Conservation (phyloP, 2,888 invertebrate species). For the Matsumyia berberina region DNA sequence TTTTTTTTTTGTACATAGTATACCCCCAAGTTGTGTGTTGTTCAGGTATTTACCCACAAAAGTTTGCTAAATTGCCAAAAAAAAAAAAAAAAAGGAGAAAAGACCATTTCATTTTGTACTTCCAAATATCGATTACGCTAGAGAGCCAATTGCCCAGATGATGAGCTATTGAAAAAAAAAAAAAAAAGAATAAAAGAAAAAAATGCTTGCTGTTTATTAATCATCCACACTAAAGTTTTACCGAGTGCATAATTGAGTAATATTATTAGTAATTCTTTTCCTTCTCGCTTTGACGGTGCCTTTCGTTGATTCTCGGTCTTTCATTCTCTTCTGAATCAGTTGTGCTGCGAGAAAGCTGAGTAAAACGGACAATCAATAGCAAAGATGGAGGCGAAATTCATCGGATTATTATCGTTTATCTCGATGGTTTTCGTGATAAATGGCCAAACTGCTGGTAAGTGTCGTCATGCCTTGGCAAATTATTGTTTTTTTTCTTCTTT, state of each 20-base stretch:
- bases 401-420: conserved; percentile 84
- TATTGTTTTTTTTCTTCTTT: conserved; percentile 70
- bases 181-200: background rate
- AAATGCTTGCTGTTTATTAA: conserved; percentile 42
- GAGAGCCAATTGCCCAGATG: conserved; percentile 23
- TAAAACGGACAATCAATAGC: conserved; percentile 81
- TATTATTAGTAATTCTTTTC: conserved; percentile 27
- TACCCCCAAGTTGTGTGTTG: conserved; percentile 2
- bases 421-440: conserved; percentile 84
- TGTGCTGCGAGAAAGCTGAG: conserved; percentile 45
- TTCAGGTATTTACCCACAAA: conserved; percentile 34
- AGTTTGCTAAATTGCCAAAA: conserved; percentile 42
- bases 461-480: conserved; percentile 58
- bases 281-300: conserved; percentile 41
- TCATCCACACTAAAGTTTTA: conserved; percentile 38
- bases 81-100: background rate
- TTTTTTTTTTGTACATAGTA: conserved; percentile 28
- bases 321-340: conserved; percentile 53
- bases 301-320: conserved; percentile 61
- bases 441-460: conserved; percentile 83
- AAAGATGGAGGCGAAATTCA: conserved; percentile 84
- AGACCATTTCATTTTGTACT: conserved; percentile 22
- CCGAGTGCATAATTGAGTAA: conserved; percentile 49
- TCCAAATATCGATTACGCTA: conserved; percentile 64
- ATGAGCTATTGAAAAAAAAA: conserved; percentile 16